These are phyloP conservation scores for Limenitis arthemis DNA, from an alignment of 2,888 invertebrate genomes.

Conservation along the genomic window DNA sequence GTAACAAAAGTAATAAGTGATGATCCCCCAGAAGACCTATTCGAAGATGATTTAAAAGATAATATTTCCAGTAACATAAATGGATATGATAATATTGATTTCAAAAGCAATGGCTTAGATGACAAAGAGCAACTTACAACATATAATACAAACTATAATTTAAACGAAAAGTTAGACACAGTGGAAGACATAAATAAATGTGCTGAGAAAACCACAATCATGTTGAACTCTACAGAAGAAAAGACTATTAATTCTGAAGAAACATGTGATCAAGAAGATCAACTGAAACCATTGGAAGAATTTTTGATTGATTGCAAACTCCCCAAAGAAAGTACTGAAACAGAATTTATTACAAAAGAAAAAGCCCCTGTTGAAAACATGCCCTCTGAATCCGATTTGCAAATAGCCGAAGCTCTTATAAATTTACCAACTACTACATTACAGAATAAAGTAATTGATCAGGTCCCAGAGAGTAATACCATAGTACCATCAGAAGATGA, in stretches of 20 bases:
- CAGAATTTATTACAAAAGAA: slow-evolving; percentile 9
- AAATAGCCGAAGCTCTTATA: slow-evolving; percentile 64
- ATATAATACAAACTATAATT: slow-evolving; percentile 3
- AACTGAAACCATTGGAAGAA: slow-evolving; percentile 3
- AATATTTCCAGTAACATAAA: slow-evolving; percentile 31
- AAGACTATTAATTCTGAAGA: not conserved
- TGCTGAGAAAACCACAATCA: not conserved
- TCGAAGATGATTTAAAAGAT: slow-evolving; percentile 60
- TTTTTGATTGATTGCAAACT: slow-evolving; percentile 3
- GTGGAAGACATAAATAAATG: not conserved
- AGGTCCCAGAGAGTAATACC: slow-evolving; percentile 24
- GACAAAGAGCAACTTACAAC: slow-evolving; percentile 11
- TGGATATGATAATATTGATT: slow-evolving; percentile 31
- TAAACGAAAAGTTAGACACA: slow-evolving; percentile 16
- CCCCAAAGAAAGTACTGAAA: slow-evolving; percentile 11
- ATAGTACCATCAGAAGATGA: slow-evolving; percentile 4
- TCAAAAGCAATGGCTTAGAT: slow-evolving; percentile 24
- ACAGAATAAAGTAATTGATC: slow-evolving; percentile 41
- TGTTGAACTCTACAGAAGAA: too few relatives aligned
- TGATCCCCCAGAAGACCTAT: slow-evolving; percentile 61
- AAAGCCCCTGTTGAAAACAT: slow-evolving; percentile 30
- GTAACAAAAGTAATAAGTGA: slow-evolving; percentile 55
- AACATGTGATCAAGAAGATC: not conserved
- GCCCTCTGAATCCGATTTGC: slow-evolving; percentile 63
- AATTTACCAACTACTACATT: slow-evolving; percentile 58